Percentiles rank a stretch among this genome's conserved stretches.
phyloP scores from a whole-genome alignment of 92 coral and sea anemone species.

The Pocillopora grandis region DNA sequence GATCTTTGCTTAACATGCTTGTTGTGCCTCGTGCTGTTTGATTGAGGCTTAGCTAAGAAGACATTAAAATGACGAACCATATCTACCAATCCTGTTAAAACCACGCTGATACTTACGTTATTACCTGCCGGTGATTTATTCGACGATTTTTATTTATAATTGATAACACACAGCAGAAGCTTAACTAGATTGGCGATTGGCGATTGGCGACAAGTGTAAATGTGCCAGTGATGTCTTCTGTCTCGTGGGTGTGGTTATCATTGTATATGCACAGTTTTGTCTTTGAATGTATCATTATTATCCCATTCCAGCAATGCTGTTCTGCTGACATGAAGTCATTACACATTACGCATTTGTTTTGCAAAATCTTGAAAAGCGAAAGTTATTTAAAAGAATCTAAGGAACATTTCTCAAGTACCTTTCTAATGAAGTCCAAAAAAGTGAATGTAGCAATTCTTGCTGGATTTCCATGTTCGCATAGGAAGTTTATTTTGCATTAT shows the following conservation, averaged over 20 bases:
- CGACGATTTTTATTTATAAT: constrained; percentile 21
- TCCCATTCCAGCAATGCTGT: background rate
- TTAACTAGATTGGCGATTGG: background rate
- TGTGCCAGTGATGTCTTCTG: background rate
- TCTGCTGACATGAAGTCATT: background rate
- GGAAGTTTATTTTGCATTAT: constrained; percentile 6
- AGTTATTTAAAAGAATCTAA: background rate
- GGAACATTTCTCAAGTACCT: background rate
- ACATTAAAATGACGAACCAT: background rate
- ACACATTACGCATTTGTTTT: no score
- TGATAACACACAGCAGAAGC: background rate
- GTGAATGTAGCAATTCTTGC: background rate
- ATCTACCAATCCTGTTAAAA: background rate
- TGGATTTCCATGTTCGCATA: constrained; percentile 10
- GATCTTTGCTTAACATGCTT: background rate
- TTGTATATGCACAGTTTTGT: background rate
- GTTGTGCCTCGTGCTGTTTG: background rate
- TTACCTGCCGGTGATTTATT: background rate
- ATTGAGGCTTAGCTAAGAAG: background rate
- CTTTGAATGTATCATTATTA: no score
- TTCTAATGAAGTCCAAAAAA: background rate
- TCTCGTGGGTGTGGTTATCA: background rate
- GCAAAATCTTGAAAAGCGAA: background rate
- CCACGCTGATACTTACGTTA: background rate
- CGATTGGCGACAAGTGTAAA: background rate